Percentiles rank a stretch among this genome's conserved stretches.
phyloP scores from a whole-genome alignment of 2,113 vertebrate genomes.

The Microcebus griseorufus region DNA sequence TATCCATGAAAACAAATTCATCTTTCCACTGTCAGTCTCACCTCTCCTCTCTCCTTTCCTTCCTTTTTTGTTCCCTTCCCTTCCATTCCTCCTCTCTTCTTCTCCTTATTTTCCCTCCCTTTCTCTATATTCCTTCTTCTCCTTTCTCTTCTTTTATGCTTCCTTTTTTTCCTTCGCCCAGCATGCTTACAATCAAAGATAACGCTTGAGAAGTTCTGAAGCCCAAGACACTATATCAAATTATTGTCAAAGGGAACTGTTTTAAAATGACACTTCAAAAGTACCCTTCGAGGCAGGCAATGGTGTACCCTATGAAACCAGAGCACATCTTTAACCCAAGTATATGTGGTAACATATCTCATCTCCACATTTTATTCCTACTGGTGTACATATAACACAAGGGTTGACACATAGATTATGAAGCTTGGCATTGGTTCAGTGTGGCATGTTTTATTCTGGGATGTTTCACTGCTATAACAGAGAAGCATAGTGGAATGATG shows the following conservation, averaged over 20 bases:
- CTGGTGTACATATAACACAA: neutral
- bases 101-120: fast-evolving
- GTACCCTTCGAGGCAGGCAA: neutral
- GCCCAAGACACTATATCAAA: neutral
- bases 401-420: neutral
- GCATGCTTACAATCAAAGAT: neutral
- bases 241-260: neutral
- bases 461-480: neutral
- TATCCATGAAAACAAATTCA: neutral
- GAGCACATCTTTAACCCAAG: neutral
- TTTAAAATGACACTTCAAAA: neutral
- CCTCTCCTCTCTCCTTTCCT: neutral
- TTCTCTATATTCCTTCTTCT: neutral
- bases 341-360: neutral
- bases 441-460: neutral
- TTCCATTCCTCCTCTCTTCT: too few species aligned
- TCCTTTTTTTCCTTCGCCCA: neutral
- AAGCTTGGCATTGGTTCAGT: neutral
- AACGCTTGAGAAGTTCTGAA: neutral
- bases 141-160: neutral
- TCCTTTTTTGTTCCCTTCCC: too few species aligned
- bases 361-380: neutral
- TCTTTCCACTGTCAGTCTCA: neutral
- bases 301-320: neutral
- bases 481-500: neutral